phyloP scores from a whole-genome alignment of 2,797 vertebrate genomes.

The Enteromius viviparus region DNA sequence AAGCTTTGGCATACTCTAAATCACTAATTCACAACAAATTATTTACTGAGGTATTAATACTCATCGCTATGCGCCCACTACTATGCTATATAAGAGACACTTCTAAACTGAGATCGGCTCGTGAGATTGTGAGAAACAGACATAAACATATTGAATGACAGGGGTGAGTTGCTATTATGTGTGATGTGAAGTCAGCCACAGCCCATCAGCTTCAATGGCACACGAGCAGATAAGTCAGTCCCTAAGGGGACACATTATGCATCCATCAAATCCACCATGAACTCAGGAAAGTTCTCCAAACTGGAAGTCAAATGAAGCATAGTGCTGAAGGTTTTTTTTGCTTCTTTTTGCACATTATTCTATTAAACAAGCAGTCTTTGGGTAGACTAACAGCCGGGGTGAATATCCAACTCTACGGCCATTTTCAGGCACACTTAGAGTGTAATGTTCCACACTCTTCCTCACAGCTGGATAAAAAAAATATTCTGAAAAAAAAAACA shows the following conservation, averaged over 20 bases:
- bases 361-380: conserved; percentile 14
- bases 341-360: conserved; percentile 15
- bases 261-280: conserved; percentile 34
- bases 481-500: background rate
- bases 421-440: conserved; percentile 9
- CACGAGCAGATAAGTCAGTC: conserved; percentile 29
- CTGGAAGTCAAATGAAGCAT: conserved; percentile 39
- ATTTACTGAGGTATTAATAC: background rate
- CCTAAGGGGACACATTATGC: conserved; percentile 17
- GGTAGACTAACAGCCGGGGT: background rate
- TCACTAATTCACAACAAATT: background rate
- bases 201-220: conserved; percentile 45
- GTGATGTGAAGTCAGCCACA: conserved; percentile 28
- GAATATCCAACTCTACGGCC: background rate
- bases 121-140: conserved; percentile 1
- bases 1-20: background rate
- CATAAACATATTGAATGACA: conserved; percentile 36
- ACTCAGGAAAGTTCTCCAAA: conserved; percentile 22
- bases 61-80: background rate
- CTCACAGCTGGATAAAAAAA: conserved; percentile 50
- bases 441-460: conserved; percentile 17
- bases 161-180: conserved; percentile 25
- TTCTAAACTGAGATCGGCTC: background rate
- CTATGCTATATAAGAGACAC: background rate
- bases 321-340: conserved; percentile 5